These are phyloP conservation scores for Clivina fossor DNA, from an alignment of 2,888 invertebrate genomes.

Conservation along the genomic window DNA sequence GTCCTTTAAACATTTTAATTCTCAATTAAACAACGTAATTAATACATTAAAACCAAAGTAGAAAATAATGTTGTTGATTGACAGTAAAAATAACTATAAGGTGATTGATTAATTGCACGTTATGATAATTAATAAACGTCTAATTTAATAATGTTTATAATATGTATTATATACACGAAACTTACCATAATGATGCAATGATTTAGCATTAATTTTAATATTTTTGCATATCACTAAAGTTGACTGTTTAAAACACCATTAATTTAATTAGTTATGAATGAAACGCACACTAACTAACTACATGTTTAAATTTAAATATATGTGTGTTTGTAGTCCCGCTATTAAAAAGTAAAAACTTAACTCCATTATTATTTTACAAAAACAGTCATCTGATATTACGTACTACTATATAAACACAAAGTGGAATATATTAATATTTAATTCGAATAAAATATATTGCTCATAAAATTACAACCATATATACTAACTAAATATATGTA, in stretches of 20 bases:
- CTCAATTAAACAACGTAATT: not conserved
- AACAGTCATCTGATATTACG: constrained; percentile 18
- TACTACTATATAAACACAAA: too few relatives aligned
- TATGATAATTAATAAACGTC: constrained; percentile 33
- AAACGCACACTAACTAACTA: constrained; percentile 17
- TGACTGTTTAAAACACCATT: constrained; percentile 26
- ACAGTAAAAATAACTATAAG: constrained; percentile 30
- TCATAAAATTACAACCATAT: constrained; percentile 1
- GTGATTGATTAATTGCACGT: constrained; percentile 32
- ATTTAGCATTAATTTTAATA: constrained; percentile 34
- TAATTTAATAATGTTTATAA: constrained; percentile 30
- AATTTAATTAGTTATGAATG: constrained; percentile 28
- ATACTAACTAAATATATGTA: too few relatives aligned
- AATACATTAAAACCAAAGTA: constrained; percentile 1
- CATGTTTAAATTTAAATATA: constrained; percentile 11
- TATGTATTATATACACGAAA: constrained; percentile 27
- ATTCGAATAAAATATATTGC: constrained; percentile 2
- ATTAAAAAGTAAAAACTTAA: constrained; percentile 25
- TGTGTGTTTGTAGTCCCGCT: constrained; percentile 10
- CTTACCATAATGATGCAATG: constrained; percentile 30
- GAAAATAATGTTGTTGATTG: constrained; percentile 19
- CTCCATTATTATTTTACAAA: constrained; percentile 23
- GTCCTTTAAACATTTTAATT: too few relatives aligned
- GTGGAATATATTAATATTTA: constrained; percentile 25
- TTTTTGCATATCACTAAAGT: constrained; percentile 31